phyloP scores from a whole-genome alignment of 1,140 invertebrate genomes.

The Bathynomus jamesi region DNA sequence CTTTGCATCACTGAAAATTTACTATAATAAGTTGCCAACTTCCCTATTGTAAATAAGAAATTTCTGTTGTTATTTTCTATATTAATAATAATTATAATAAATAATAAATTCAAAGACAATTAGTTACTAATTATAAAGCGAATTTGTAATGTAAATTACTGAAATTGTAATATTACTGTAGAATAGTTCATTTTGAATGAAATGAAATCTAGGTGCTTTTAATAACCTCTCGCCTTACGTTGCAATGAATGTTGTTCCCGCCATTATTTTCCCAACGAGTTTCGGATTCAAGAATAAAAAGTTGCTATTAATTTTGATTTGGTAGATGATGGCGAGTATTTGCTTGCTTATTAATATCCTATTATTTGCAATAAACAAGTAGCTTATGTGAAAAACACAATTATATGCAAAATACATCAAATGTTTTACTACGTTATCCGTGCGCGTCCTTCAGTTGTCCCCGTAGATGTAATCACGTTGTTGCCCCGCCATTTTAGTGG shows the following conservation, averaged over 20 bases:
- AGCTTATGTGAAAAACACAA: no score
- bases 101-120: background rate
- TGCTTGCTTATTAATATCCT: no score
- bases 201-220: background rate
- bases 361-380: no score
- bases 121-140: background rate
- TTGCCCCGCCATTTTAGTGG: background rate
- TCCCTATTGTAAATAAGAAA: background rate
- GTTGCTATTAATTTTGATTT: no score
- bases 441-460: background rate
- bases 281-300: no score
- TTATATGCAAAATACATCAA: no score
- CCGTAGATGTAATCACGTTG: slow-evolving; percentile 1
- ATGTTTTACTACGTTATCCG: slow-evolving; percentile 1
- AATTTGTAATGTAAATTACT: background rate
- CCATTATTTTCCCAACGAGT: background rate
- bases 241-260: background rate
- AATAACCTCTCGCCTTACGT: background rate
- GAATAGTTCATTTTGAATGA: background rate
- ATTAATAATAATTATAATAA: background rate
- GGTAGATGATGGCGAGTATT: no score
- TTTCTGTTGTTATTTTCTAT: background rate
- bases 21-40: background rate
- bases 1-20: background rate
- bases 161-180: background rate